A percentile compares a stretch with the other conserved stretches of the same genome.
phyloP scores from a whole-genome alignment of 2,797 vertebrate genomes.

The Oreortyx pictus region DNA sequence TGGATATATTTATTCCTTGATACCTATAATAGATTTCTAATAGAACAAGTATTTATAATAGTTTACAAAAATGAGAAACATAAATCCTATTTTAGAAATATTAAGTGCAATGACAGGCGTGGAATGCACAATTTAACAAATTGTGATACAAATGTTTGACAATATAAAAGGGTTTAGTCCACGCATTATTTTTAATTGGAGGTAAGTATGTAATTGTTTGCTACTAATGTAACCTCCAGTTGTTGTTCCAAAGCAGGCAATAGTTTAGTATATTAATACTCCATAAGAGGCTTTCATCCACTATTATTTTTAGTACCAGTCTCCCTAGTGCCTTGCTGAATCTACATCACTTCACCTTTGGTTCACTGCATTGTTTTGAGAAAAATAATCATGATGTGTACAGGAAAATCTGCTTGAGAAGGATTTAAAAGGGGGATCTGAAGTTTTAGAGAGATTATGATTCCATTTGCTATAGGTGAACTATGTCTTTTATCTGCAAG shows the following conservation, averaged over 20 bases:
- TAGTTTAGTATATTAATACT: constrained; percentile 27
- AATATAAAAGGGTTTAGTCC: not conserved
- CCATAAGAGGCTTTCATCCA: constrained; percentile 35
- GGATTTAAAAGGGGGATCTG: constrained; percentile 17
- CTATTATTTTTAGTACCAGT: constrained; percentile 34
- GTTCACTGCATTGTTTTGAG: constrained; percentile 14
- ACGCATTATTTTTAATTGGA: constrained; percentile 28
- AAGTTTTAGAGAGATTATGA: constrained; percentile 20
- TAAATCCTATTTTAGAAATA: not conserved
- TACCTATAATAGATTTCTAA: not conserved
- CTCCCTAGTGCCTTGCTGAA: not conserved
- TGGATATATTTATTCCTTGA: not conserved
- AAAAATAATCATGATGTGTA: constrained; percentile 11
- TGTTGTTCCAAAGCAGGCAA: constrained; percentile 26
- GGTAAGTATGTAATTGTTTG: not conserved
- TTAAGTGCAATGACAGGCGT: not conserved
- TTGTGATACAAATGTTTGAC: not conserved
- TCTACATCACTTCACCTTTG: constrained; percentile 11
- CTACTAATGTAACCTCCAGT: constrained; percentile 24
- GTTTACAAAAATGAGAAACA: not conserved
- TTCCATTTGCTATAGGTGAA: constrained; percentile 20
- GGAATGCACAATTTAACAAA: not conserved
- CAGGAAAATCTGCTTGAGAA: constrained; percentile 11
- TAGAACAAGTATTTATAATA: not conserved
- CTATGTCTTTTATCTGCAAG: not conserved